Evolutionary conservation across 2,113 vertebrate species (phyloP).

Genomic region (Esox niger): DNA sequence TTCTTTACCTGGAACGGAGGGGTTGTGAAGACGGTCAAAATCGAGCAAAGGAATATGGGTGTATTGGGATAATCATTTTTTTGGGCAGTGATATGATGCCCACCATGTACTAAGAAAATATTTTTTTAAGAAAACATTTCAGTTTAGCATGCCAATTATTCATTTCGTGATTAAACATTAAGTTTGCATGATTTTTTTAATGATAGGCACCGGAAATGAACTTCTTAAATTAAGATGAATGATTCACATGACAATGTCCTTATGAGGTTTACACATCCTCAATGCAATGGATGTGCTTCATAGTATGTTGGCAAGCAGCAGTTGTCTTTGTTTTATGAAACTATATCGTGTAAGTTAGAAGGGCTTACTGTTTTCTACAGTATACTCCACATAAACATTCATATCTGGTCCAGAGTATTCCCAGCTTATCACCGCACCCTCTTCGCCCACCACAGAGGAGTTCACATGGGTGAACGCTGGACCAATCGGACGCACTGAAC

Average conservation of each 20-base stretch:
- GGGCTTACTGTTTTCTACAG: conserved; percentile 93
- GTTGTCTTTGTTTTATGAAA: conserved; percentile 18
- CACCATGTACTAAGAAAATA: too few relatives aligned
- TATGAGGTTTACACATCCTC: too few relatives aligned
- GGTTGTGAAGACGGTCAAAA: conserved; percentile 20
- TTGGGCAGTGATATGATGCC: too few relatives aligned
- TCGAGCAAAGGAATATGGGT: conserved; percentile 2
- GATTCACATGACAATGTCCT: too few relatives aligned
- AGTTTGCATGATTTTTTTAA: too few relatives aligned
- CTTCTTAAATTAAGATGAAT: too few relatives aligned
- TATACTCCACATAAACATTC: conserved; percentile 94
- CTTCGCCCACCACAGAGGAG: conserved; percentile 81
- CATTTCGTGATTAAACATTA: background rate
- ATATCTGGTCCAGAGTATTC: conserved; percentile 89
- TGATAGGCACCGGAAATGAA: too few relatives aligned
- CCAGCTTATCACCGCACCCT: conserved; percentile 88
- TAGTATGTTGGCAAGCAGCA: background rate
- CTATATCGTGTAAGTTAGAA: conserved; percentile 44
- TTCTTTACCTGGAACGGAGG: conserved; percentile 87
- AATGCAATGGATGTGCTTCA: background rate
- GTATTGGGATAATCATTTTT: background rate
- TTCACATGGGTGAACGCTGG: conserved; percentile 86
- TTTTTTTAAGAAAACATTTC: too few relatives aligned
- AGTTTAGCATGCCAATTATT: background rate
- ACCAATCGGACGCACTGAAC: conserved; percentile 78